Evolutionary conservation across 2,888 invertebrate genomes (phyloP).

Genomic region (Leptarthrus brevirostris): DNA sequence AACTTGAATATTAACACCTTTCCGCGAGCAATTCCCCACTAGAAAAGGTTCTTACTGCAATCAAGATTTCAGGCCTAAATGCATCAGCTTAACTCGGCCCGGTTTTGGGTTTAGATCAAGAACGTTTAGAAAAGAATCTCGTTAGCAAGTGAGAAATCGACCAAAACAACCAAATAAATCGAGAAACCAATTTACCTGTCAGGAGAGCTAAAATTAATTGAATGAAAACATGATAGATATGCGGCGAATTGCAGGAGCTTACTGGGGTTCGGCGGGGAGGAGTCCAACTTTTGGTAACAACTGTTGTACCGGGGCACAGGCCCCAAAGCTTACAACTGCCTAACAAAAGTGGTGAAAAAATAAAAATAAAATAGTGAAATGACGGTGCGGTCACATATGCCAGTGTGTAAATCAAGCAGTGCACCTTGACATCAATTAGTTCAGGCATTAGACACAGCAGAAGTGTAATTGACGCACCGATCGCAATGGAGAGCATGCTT

Average conservation of each 20-base stretch:
- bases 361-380: background rate
- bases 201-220: slow-evolving; percentile 36
- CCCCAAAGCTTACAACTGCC: slow-evolving; percentile 8
- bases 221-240: slow-evolving; percentile 44
- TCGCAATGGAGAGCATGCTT: slow-evolving; percentile 27
- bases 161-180: slow-evolving; percentile 25
- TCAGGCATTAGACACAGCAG: slow-evolving; percentile 51
- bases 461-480: slow-evolving; percentile 47
- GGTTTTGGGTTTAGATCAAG: slow-evolving; percentile 24
- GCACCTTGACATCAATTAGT: slow-evolving; percentile 63
- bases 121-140: slow-evolving; percentile 42
- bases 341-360: slow-evolving; percentile 14
- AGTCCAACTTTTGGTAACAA: slow-evolving; percentile 9
- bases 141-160: slow-evolving; percentile 15
- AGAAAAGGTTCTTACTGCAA: slow-evolving; percentile 11
- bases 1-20: slow-evolving; percentile 32
- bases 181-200: slow-evolving; percentile 39
- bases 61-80: slow-evolving; percentile 23
- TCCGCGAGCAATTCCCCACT: background rate
- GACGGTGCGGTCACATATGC: slow-evolving; percentile 49
- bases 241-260: background rate
- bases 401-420: slow-evolving; percentile 62
- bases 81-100: slow-evolving; percentile 30
- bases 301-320: background rate
- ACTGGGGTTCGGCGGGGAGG: slow-evolving; percentile 12